A percentile compares a stretch with the other conserved stretches of the same genome.
Conservation (phyloP, 2,113 vertebrate genomes). For the Plestiodon gilberti region DNA sequence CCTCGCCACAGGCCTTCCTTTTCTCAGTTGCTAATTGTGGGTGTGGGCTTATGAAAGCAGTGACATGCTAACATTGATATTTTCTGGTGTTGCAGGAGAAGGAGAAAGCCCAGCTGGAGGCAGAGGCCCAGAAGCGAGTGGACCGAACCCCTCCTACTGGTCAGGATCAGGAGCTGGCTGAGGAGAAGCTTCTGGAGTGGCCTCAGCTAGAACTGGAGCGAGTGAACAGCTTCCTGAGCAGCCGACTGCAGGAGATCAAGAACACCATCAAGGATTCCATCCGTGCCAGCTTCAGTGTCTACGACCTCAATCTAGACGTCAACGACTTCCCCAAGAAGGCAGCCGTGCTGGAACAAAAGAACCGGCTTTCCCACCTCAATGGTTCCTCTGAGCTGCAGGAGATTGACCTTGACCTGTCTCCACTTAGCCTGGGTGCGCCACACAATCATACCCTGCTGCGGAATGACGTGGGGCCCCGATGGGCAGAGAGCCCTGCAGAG, state of each 20-base stretch:
- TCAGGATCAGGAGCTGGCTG: constrained; percentile 58
- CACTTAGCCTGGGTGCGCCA: constrained; percentile 88
- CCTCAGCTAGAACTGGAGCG: constrained; percentile 92
- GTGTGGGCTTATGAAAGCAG: not conserved
- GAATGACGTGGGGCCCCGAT: constrained; percentile 74
- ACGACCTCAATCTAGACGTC: constrained; percentile 93
- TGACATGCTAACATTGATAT: not conserved
- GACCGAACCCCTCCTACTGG: constrained; percentile 66
- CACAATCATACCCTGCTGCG: constrained; percentile 80
- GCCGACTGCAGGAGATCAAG: constrained; percentile 96
- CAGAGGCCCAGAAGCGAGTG: constrained; percentile 73
- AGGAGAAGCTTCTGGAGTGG: constrained; percentile 90
- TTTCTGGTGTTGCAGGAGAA: constrained; percentile 80
- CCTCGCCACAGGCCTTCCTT: not conserved
- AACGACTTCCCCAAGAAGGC: constrained; percentile 95
- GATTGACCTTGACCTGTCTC: constrained; percentile 94
- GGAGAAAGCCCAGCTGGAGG: constrained; percentile 90
- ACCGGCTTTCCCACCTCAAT: constrained; percentile 89
- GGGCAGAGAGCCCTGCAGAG: constrained; percentile 72
- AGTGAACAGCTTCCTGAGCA: constrained; percentile 96
- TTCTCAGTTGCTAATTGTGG: not conserved
- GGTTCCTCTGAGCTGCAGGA: constrained; percentile 91
- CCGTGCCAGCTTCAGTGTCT: constrained; percentile 92
- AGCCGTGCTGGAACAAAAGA: constrained; percentile 88
- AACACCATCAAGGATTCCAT: constrained; percentile 98